Conservation (phyloP, 1,140 invertebrate genomes). For the Atopsyche davidsoni region DNA sequence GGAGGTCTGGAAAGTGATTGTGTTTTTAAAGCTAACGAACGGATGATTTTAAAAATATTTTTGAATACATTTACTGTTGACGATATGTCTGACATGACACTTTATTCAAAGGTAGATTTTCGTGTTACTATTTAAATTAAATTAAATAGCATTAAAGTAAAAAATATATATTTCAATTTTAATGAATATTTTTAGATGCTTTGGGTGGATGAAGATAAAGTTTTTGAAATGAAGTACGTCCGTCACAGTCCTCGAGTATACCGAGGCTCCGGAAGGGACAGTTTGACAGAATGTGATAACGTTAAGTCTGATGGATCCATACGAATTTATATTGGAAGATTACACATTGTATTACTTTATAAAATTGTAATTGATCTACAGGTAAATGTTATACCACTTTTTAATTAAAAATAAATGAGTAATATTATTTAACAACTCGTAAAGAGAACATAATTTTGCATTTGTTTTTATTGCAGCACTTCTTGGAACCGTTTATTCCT, state of each 20-base stretch:
- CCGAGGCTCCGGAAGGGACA: conserved; percentile 43
- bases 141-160: no score
- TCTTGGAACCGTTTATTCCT: conserved; percentile 59
- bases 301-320: conserved; percentile 63
- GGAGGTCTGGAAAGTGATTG: conserved; percentile 66
- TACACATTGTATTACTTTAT: conserved; percentile 65
- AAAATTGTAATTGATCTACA: conserved; percentile 67
- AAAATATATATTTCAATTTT: conserved; percentile 7
- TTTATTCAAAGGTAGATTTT: conserved; percentile 68
- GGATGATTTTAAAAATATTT: conserved; percentile 65
- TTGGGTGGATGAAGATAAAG: conserved; percentile 69
- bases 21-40: conserved; percentile 72
- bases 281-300: conserved; percentile 38
- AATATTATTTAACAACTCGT: not conserved
- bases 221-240: conserved; percentile 71
- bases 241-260: conserved; percentile 57
- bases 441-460: not conserved
- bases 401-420: not conserved
- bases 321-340: conserved; percentile 61
- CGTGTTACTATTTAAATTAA: no score
- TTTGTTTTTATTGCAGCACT: conserved; percentile 49
- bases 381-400: conserved; percentile 31
- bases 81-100: conserved; percentile 67
- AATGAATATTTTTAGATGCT: conserved; percentile 46
- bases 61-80: conserved; percentile 62